These are phyloP conservation scores for Mesorhabditis sp. DNA, from an alignment of 2,888 invertebrate species.

Conservation along the genomic window DNA sequence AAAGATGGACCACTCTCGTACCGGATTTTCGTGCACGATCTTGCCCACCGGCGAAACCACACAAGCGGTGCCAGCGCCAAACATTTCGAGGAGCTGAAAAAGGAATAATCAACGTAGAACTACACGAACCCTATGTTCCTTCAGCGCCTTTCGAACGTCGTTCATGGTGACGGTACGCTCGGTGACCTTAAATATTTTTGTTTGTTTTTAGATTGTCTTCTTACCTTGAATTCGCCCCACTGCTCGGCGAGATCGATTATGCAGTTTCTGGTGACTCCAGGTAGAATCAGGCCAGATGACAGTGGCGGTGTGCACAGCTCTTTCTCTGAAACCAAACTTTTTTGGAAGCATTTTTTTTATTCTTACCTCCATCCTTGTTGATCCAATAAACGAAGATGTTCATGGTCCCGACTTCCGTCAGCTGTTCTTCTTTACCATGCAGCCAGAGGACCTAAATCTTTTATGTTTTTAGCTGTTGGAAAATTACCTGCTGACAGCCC, in stretches of 20 bases:
- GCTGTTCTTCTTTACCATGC: slow-evolving; percentile 84
- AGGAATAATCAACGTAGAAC: not conserved
- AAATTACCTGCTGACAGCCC: slow-evolving; percentile 75
- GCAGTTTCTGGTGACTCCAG: slow-evolving; percentile 86
- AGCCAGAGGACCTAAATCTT: slow-evolving; percentile 82
- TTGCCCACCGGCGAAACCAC: slow-evolving; percentile 84
- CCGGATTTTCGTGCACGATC: slow-evolving; percentile 71
- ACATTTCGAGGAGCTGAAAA: slow-evolving; percentile 83
- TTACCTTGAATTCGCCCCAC: slow-evolving; percentile 66
- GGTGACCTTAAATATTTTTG: slow-evolving; percentile 65
- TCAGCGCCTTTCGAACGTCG: slow-evolving; percentile 72
- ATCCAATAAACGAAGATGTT: slow-evolving; percentile 85
- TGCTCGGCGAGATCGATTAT: slow-evolving; percentile 75
- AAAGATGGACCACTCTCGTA: not conserved
- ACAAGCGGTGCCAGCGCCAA: slow-evolving; percentile 96
- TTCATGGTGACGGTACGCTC: slow-evolving; percentile 81
- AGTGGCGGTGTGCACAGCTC: slow-evolving; percentile 88
- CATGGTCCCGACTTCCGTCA: slow-evolving; percentile 98
- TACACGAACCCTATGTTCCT: slow-evolving; percentile 76
- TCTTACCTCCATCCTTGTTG: slow-evolving; percentile 82
- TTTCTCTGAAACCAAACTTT: slow-evolving; percentile 68
- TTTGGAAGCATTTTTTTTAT: slow-evolving; percentile 9
- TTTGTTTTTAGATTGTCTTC: slow-evolving; percentile 59
- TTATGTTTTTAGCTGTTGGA: not conserved
- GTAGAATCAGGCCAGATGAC: slow-evolving; percentile 81